Base-by-base conservation (phyloP, 2,797 vertebrate species). In the Gephyroberyx darwinii region DNA sequence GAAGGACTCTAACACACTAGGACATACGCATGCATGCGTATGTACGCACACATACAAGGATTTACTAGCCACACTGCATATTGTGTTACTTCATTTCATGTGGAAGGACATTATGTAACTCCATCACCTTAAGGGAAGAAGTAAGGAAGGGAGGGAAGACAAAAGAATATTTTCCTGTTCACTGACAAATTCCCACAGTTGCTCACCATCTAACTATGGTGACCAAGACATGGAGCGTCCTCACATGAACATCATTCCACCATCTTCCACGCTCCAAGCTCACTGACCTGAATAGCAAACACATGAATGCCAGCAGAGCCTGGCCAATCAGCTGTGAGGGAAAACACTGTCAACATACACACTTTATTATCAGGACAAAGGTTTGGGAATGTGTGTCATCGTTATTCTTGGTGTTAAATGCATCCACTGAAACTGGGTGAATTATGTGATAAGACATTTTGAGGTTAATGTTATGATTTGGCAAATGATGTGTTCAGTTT, bases 251-350 rank as follows among this genome's bases (percentile, higher is more conserved):
- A 81, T 72, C 69, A 66, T 62, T 83, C 76, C 61, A 26, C 1
- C 81, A 75, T 78, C 75, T 78, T 78, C 74, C 81, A 71, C 83
- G 68, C 66, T 85, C 76, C 77, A 91, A 92, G 89, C 88, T 90
- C 90, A 89, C 82, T 94, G 92, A 94, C 92, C 93, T 90, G 90
- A 90, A 92, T 90, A 90, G 71, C 10, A 67, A 86, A 86, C 73
- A 79, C 80, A 85, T 86, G 81, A 87, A 91, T 92, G 88, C 90
- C 82, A 91, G 85, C 48, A 69, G 19, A 70, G 77, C 43, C 62
- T 20, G 47, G 78, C 91, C 87, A 92, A 88, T 91, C 84, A 84
- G 82, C 80, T 81, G 50, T 60, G 17, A 84, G 86, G 72, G 77
- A 78, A 83, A 88, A 74, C 58, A 51, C 87, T 86, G 84, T 59